Evolutionary conservation across 2,113 vertebrate genomes (phyloP).

Genomic region (Pantherophis guttatus): DNA sequence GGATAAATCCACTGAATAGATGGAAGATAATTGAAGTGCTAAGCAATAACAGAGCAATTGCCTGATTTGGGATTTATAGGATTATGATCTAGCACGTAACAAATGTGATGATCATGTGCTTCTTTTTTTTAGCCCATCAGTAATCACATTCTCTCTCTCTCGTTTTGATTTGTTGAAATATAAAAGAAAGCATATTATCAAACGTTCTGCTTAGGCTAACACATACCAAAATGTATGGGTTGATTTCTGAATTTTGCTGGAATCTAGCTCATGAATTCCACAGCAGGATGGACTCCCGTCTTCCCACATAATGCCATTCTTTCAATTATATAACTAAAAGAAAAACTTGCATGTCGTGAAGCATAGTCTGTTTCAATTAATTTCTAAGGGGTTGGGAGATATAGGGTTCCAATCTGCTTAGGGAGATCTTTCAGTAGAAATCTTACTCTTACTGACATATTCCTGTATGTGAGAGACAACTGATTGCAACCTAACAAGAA

Average conservation of each 20-base stretch:
- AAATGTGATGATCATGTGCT: neutral
- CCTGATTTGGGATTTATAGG: constrained; percentile 12
- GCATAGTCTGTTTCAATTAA: too few relatives aligned
- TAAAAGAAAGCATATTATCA: neutral
- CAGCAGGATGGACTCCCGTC: neutral
- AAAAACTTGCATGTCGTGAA: neutral
- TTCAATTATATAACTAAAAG: neutral
- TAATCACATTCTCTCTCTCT: neutral
- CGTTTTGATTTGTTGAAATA: neutral
- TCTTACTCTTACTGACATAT: neutral
- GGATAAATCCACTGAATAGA: neutral
- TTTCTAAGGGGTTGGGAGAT: neutral
- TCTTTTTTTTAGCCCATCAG: neutral
- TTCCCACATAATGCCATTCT: neutral
- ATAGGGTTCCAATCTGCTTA: neutral
- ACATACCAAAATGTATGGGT: constrained; percentile 9
- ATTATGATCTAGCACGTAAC: neutral
- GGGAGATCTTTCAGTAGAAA: neutral
- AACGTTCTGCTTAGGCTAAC: constrained; percentile 16
- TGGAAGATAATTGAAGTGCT: constrained; percentile 15
- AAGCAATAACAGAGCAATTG: neutral
- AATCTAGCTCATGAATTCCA: neutral
- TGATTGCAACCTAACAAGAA: neutral
- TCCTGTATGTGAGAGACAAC: neutral
- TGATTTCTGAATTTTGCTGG: neutral